A percentile compares a stretch with the other conserved stretches of the same genome.
Evolutionary conservation across 2,888 invertebrate species (phyloP).

Genomic region (Mycalesis mineus): DNA sequence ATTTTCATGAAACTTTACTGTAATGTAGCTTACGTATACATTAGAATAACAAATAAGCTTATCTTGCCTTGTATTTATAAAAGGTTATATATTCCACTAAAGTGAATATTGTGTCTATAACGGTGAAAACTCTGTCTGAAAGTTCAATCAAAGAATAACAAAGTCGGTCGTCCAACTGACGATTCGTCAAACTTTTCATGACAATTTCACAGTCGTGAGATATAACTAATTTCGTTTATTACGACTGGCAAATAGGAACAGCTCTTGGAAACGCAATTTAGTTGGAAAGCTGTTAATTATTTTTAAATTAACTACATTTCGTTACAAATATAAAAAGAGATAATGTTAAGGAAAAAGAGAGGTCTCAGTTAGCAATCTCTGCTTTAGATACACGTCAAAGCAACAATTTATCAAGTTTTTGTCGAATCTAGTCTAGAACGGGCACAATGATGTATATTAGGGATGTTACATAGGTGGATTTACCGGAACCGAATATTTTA

Average conservation of each 20-base stretch:
- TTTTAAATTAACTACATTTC: slow-evolving; percentile 2
- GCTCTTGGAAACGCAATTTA: not conserved
- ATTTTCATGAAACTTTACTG: too few species aligned
- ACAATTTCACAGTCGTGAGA: not conserved
- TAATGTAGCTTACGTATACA: too few species aligned
- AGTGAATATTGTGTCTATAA: too few species aligned
- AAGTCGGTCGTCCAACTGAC: not conserved
- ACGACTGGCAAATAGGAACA: not conserved
- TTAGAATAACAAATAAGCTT: too few species aligned
- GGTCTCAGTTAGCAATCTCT: slow-evolving; percentile 11
- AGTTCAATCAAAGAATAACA: not conserved
- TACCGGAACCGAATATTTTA: too few species aligned
- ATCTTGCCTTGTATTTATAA: too few species aligned
- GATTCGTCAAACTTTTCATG: not conserved
- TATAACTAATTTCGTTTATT: not conserved
- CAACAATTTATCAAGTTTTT: slow-evolving; percentile 27
- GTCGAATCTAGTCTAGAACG: slow-evolving; percentile 17
- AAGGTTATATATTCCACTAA: too few species aligned
- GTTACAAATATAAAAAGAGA: not conserved
- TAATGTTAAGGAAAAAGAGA: slow-evolving; percentile 8
- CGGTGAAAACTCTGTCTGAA: not conserved
- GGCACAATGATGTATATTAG: slow-evolving; percentile 19
- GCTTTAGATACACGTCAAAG: slow-evolving; percentile 23
- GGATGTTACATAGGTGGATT: too few species aligned
- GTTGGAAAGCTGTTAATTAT: slow-evolving; percentile 2